Conservation (phyloP, 2,797 vertebrate species). For the Myoxocephalus aenaeus region DNA sequence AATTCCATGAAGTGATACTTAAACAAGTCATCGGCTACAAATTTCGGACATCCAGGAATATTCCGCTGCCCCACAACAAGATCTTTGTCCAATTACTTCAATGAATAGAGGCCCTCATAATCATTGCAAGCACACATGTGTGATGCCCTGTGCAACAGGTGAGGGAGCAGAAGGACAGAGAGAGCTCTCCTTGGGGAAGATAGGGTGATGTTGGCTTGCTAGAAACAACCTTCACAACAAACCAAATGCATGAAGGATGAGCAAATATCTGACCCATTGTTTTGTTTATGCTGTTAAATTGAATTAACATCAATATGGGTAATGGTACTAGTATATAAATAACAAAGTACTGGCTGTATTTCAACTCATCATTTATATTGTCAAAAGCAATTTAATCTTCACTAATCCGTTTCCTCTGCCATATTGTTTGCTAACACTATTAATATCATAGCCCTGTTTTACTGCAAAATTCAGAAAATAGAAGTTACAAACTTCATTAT, state of each 20-base stretch:
- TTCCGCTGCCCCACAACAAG: not conserved
- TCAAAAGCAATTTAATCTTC: not conserved
- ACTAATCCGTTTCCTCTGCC: no score
- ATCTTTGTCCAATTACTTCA: not conserved
- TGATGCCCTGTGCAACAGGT: not conserved
- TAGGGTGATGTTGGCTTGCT: not conserved
- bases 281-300: not conserved
- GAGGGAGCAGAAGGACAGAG: not conserved
- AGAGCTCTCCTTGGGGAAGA: not conserved
- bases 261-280: not conserved
- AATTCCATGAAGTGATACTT: not conserved
- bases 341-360: not conserved
- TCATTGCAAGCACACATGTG: not conserved
- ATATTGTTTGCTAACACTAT: no score
- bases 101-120: not conserved
- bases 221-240: not conserved
- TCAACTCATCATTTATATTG: not conserved
- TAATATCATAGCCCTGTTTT: no score
- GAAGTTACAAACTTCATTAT: no score
- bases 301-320: not conserved
- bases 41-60: not conserved
- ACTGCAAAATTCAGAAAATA: no score
- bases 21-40: not conserved
- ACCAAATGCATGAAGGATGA: not conserved
- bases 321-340: not conserved